Evolutionary conservation across 1,140 invertebrate species (phyloP).

Genomic region (Leptoteleia sp.): DNA sequence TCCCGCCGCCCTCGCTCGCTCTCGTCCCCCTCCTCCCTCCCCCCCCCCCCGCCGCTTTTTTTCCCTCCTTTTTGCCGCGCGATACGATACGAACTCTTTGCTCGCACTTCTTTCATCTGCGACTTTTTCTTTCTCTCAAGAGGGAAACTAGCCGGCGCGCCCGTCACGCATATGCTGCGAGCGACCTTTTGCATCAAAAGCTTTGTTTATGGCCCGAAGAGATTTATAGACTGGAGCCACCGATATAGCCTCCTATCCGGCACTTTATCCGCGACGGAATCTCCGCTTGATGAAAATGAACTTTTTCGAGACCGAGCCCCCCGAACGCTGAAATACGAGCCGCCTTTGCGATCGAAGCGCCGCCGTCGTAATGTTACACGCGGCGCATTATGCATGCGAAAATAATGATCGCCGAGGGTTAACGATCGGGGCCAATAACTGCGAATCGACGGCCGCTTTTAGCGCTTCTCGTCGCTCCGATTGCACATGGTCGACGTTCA

Average conservation of each 20-base stretch:
- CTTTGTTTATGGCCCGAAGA: constrained; percentile 79
- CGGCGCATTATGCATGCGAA: constrained; percentile 22
- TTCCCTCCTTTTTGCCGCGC: too few species aligned
- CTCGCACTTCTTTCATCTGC: constrained; percentile 55
- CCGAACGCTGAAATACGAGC: constrained; percentile 64
- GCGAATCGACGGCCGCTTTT: background rate
- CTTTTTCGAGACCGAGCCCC: constrained; percentile 55
- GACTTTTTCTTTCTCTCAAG: constrained; percentile 44
- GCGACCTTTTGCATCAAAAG: constrained; percentile 78
- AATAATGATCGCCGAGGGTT: constrained; percentile 21
- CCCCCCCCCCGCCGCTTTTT: too few species aligned
- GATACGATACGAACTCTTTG: constrained; percentile 25
- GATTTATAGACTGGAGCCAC: constrained; percentile 75
- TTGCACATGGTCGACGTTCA: too few species aligned
- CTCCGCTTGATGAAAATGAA: constrained; percentile 70
- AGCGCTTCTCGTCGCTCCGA: too few species aligned
- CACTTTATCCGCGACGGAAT: constrained; percentile 70
- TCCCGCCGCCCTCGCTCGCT: too few species aligned
- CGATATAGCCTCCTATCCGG: constrained; percentile 68
- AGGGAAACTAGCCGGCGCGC: constrained; percentile 50
- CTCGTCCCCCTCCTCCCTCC: too few species aligned
- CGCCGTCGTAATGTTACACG: constrained; percentile 15
- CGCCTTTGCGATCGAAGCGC: constrained; percentile 38
- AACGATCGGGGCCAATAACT: constrained; percentile 2
- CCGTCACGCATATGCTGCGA: constrained; percentile 73